A percentile compares a stretch with the other conserved stretches of the same genome.
These are phyloP conservation scores for Acanthosepion pharaonis DNA, from an alignment of 2,888 invertebrate genomes.

Conservation along the genomic window DNA sequence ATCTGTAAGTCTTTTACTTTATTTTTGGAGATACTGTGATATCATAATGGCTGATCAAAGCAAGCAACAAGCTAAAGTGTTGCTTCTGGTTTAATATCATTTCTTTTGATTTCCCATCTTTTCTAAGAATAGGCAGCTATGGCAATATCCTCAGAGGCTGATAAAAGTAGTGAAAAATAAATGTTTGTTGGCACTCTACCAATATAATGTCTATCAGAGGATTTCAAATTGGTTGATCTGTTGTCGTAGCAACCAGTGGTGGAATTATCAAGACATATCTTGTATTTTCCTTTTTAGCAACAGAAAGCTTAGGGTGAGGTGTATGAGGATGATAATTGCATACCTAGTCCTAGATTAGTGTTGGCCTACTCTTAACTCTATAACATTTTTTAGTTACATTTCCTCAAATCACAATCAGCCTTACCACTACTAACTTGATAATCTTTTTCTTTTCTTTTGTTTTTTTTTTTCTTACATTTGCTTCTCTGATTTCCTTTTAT, in stretches of 20 bases:
- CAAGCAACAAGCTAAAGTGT: not conserved
- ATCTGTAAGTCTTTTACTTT: not conserved
- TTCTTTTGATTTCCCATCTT: not conserved
- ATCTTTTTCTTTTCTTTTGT: not conserved
- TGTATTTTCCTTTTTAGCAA: constrained; percentile 25
- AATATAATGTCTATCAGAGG: constrained; percentile 13
- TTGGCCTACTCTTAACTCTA: constrained; percentile 33
- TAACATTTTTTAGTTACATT: not conserved
- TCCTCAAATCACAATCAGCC: not conserved
- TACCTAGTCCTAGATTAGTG: constrained; percentile 33
- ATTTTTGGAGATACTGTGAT: constrained; percentile 16
- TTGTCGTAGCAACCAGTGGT: constrained; percentile 33
- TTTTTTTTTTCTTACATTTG: not conserved
- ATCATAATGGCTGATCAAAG: constrained; percentile 17
- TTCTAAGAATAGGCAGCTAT: not conserved
- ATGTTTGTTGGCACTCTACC: constrained; percentile 13
- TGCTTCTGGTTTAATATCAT: not conserved
- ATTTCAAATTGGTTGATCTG: constrained; percentile 20
- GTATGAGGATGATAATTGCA: not conserved
- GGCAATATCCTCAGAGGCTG: not conserved
- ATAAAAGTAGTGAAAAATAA: constrained; percentile 33
- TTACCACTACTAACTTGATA: not conserved
- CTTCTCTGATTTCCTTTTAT: constrained; percentile 15
- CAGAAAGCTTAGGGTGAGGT: not conserved
- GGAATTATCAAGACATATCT: constrained; percentile 33